A percentile compares a stretch with the other conserved stretches of the same genome.
phyloP scores from a whole-genome alignment of 1,140 invertebrate species.

The Atta cephalotes region DNA sequence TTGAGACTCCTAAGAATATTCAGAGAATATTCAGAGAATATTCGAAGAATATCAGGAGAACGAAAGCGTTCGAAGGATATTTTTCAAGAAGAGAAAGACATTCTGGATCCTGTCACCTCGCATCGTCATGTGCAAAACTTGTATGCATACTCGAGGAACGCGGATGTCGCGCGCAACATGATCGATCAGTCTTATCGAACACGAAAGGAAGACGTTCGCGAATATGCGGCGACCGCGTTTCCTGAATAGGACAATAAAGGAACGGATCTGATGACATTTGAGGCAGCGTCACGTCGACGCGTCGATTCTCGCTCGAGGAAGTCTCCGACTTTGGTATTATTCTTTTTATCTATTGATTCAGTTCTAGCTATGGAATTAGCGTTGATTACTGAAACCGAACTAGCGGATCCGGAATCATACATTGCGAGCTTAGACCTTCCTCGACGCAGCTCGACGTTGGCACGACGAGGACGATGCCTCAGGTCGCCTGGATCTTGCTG shows the following conservation, averaged over 20 bases:
- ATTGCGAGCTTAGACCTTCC: conserved; percentile 37
- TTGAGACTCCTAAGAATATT: not conserved
- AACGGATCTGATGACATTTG: not conserved
- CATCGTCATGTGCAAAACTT: not conserved
- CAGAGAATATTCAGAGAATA: not conserved
- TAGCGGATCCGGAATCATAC: conserved; percentile 13
- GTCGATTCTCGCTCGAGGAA: conserved; percentile 13
- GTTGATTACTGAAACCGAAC: not conserved
- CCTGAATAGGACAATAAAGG: conserved; percentile 46
- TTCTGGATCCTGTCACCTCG: not conserved
- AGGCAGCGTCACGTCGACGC: not conserved
- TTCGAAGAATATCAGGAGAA: not conserved
- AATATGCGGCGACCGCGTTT: not conserved
- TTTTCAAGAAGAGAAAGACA: not conserved
- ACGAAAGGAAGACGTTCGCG: conserved; percentile 13
- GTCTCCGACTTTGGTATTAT: conserved; percentile 35
- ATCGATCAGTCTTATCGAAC: conserved; percentile 32
- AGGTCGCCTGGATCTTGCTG: not conserved
- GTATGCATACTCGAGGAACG: conserved; percentile 27
- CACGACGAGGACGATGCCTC: not conserved
- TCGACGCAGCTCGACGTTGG: not conserved
- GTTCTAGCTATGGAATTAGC: not conserved
- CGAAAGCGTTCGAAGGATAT: not conserved
- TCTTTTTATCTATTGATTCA: conserved; percentile 21
- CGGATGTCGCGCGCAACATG: conserved; percentile 16